Conservation (phyloP, 2,113 vertebrate species). For the Eclectus roratus region DNA sequence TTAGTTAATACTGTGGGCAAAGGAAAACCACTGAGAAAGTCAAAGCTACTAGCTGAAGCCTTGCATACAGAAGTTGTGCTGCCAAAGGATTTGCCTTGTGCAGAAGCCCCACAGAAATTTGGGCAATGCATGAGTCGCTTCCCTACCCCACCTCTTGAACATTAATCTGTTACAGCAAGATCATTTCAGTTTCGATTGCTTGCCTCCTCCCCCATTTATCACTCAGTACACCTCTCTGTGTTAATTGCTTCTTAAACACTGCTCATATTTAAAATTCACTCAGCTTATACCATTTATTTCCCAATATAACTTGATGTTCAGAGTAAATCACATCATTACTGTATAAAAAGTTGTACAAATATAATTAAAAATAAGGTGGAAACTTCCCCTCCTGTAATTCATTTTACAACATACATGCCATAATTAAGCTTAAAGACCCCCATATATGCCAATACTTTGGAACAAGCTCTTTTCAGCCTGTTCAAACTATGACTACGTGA, state of each 20-base stretch:
- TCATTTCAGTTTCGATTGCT: background rate
- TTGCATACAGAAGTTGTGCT: background rate
- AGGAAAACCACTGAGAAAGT: background rate
- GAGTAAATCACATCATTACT: slow-evolving; percentile 39
- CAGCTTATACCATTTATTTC: slow-evolving; percentile 23
- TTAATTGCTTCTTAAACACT: slow-evolving; percentile 57
- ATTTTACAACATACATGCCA: background rate
- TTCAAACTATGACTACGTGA: background rate
- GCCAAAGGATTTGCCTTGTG: background rate
- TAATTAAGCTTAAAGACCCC: background rate
- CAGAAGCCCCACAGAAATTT: background rate
- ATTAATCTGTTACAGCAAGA: background rate
- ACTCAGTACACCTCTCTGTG: background rate
- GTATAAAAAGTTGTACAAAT: slow-evolving; percentile 37
- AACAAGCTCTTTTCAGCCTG: background rate
- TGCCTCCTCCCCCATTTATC: slow-evolving; percentile 25
- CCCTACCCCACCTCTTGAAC: background rate
- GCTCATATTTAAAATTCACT: slow-evolving; percentile 46
- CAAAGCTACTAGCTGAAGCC: background rate
- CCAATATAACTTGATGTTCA: slow-evolving; percentile 45
- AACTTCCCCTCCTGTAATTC: background rate
- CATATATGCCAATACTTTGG: background rate
- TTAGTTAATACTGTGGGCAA: background rate
- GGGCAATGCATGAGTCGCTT: fast-evolving
- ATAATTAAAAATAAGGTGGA: slow-evolving; percentile 9